Conservation (phyloP, 2,113 vertebrate genomes). For the Mohoua ochrocephala region DNA sequence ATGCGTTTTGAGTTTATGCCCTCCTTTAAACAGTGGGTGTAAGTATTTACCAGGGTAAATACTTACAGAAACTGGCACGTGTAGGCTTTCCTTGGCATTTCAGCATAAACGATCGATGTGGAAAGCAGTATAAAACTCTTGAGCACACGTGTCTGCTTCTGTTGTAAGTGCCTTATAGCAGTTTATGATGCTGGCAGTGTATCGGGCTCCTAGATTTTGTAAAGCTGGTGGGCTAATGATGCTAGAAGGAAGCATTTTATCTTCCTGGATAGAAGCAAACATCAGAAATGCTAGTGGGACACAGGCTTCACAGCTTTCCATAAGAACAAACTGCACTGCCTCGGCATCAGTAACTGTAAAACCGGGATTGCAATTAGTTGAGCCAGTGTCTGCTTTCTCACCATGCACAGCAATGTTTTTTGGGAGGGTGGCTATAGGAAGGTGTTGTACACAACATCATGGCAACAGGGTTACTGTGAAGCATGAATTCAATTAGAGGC, state of each 20-base stretch:
- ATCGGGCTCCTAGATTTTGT: background rate
- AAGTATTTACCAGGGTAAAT: background rate
- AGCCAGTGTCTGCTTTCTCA: background rate
- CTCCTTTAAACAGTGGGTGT: background rate
- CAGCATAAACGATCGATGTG: background rate
- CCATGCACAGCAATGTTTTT: background rate
- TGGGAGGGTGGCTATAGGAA: background rate
- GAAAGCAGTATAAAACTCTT: background rate
- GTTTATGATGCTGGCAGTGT: background rate
- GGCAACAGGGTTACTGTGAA: background rate
- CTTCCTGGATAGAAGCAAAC: background rate
- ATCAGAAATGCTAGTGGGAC: background rate
- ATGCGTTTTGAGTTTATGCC: background rate
- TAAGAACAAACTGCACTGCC: background rate
- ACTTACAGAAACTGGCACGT: background rate
- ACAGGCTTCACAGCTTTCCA: background rate
- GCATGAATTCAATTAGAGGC: background rate
- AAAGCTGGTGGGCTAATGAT: background rate
- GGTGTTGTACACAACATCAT: rapidly evolving
- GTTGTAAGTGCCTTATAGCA: background rate
- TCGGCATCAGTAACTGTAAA: background rate
- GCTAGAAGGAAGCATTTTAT: background rate
- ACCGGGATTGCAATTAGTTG: background rate
- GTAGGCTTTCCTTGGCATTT: background rate
- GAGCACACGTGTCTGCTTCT: background rate